Conservation (phyloP, 2,113 vertebrate genomes). For the Onychostruthus taczanowskii region DNA sequence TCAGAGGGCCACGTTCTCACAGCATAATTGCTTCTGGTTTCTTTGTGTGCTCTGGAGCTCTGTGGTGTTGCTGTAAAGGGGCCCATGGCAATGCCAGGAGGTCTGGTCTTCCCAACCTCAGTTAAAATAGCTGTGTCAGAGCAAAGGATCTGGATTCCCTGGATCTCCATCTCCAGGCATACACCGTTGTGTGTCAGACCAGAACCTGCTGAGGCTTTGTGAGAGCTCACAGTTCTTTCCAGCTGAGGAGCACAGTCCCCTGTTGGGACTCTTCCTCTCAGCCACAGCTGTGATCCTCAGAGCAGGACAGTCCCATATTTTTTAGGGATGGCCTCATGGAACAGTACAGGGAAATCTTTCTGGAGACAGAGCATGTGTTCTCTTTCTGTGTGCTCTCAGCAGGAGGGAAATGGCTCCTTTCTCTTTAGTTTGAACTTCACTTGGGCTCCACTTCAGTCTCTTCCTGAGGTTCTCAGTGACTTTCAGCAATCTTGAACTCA, state of each 20-base stretch:
- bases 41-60: neutral
- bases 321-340: neutral
- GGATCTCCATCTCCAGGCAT: neutral
- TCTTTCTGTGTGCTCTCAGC: neutral
- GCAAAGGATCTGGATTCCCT: neutral
- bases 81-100: neutral
- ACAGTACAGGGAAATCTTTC: neutral
- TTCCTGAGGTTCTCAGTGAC: neutral
- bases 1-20: neutral
- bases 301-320: neutral
- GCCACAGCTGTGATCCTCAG: neutral
- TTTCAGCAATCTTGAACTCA: neutral
- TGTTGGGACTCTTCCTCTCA: neutral
- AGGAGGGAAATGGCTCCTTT: neutral
- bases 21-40: neutral
- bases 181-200: accelerated
- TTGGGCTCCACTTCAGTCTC: neutral
- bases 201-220: neutral
- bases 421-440: neutral
- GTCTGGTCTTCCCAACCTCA: neutral
- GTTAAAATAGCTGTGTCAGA: neutral
- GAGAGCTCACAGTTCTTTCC: neutral
- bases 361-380: neutral
- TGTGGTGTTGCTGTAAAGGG: neutral
- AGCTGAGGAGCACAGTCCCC: neutral